Evolutionary conservation across 2,113 vertebrate species (phyloP), one percentile per base, ranked within the genome.

Genomic region (Pagrus major): DNA sequence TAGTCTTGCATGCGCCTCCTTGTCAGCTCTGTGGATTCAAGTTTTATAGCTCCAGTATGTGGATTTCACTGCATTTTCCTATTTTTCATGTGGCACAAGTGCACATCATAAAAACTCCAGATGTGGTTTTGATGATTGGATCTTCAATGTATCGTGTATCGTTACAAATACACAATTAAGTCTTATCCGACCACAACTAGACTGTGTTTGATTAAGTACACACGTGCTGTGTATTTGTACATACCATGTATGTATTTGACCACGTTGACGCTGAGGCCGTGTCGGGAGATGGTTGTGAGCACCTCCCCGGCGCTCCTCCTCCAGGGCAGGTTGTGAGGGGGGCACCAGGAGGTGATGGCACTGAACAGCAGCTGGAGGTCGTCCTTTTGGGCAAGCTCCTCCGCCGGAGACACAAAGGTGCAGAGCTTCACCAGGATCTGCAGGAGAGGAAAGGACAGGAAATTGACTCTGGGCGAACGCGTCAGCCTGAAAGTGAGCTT

Each of bases 291-390:
- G 91, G 97, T 98, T 95, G 96, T 98, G 9, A 99, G 96, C 27
- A 99, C 98, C 90, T 99, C 98, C n/a, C 97, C 98, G 0, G 98
- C 97, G 49, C 98, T 99, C 93, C 97, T 97, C 90, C 98, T 96
- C 98, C 98, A 99, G 66, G 98, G 98, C 88, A 99, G 95, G 86
- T 99, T 99, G 89, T 99, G 98, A 37, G 98, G 98, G 39, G 98
- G 98, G 83, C 98, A 99, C 98, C 98, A 99, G 54, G 98, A 99
- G 35, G 98, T 99, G 96, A 99, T 99, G 96, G 98, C 98, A 90
- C 97, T 99, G 95, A 99, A 99, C 1, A 99, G 92, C 79, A 99
- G 97, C 95, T 99, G 98, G 16, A 99, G 97, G 90, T 99, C 98
- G 58, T 99, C 98, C 78, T 99, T 99, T 42, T 99, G 98, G 51